Percentiles rank a stretch among this genome's conserved stretches.
phyloP scores from a whole-genome alignment of 2,888 invertebrate species.

The Artemia sp. region DNA sequence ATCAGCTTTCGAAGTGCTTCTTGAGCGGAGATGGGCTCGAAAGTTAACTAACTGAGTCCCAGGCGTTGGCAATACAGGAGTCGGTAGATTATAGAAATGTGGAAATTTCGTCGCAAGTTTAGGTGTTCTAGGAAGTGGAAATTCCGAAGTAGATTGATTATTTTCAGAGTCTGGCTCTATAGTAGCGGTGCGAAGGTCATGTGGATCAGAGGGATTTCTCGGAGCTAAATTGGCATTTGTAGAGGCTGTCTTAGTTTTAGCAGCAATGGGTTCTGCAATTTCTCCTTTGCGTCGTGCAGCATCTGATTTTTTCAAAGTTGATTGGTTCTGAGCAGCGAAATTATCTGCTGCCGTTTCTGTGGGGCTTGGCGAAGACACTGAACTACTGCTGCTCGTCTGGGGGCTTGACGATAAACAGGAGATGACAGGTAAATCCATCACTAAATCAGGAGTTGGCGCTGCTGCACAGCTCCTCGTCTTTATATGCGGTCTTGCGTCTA shows the following conservation, averaged over 20 bases:
- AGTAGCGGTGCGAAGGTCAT: conserved; percentile 23
- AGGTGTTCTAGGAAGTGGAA: conserved; percentile 44
- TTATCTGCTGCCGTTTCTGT: conserved; percentile 55
- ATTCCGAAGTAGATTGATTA: conserved; percentile 26
- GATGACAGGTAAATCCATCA: conserved; percentile 58
- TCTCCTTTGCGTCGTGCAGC: conserved; percentile 19
- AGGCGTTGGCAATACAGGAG: conserved; percentile 26
- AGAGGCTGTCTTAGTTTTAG: conserved; percentile 24
- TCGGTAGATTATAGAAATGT: conserved; percentile 37
- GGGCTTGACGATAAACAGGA: conserved; percentile 31
- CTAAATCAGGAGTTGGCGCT: conserved; percentile 53
- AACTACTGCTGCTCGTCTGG: conserved; percentile 31
- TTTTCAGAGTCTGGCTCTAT: conserved; percentile 27
- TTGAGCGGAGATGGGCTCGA: conserved; percentile 10
- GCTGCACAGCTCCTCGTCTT: conserved; percentile 11
- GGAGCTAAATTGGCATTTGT: conserved; percentile 24
- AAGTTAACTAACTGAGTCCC: neutral
- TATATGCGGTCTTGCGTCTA: conserved; percentile 5
- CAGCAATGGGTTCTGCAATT: conserved; percentile 36
- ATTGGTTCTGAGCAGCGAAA: conserved; percentile 59
- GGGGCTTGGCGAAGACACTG: conserved; percentile 37
- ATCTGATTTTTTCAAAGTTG: conserved; percentile 48
- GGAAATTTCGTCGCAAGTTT: conserved; percentile 47
- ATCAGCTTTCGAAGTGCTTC: neutral
- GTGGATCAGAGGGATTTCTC: conserved; percentile 19